Conservation (phyloP, 2,113 vertebrate species). For the Plotosus lineatus region DNA sequence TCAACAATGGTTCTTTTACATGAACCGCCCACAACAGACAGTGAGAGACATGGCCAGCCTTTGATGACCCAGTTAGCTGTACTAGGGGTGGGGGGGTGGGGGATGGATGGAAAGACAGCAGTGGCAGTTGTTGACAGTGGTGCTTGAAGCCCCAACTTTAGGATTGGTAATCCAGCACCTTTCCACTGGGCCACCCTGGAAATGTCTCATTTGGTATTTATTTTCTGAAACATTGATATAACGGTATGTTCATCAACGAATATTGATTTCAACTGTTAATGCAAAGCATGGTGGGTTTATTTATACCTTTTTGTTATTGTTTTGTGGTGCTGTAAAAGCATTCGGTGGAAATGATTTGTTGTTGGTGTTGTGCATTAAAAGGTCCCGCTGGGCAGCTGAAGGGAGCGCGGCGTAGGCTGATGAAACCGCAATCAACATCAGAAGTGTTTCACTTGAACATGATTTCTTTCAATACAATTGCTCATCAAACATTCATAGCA, state of each 20-base stretch:
- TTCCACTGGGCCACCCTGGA: no score
- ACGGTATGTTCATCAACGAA: not conserved
- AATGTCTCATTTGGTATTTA: no score
- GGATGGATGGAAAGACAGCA: no score
- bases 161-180: no score
- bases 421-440: conserved; percentile 12
- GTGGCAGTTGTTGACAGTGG: no score
- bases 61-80: no score
- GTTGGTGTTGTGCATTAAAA: not conserved
- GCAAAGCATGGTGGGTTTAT: not conserved
- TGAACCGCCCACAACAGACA: no score
- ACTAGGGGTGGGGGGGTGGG: no score
- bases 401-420: not conserved
- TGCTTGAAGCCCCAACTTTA: no score
- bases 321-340: not conserved
- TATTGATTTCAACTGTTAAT: not conserved
- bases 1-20: no score
- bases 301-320: not conserved
- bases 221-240: not conserved
- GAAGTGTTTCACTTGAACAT: not conserved
- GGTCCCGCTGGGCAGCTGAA: not conserved
- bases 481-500: conserved; percentile 32
- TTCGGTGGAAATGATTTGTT: not conserved
- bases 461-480: conserved; percentile 7
- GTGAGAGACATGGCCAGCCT: no score